Conservation (phyloP, 1,140 invertebrate genomes). For the Drosophila ercepeae region DNA sequence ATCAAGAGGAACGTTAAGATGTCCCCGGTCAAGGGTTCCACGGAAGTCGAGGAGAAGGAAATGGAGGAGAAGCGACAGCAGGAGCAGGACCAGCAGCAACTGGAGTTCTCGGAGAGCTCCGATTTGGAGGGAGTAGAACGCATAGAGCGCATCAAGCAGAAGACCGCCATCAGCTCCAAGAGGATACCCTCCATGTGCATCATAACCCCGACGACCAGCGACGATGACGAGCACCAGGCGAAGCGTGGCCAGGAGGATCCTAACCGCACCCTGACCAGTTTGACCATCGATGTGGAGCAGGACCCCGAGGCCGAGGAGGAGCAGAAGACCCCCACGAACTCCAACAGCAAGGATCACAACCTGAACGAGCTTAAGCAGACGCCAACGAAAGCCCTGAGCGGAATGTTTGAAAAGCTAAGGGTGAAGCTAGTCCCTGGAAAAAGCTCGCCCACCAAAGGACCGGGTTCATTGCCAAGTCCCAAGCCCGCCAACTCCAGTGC, state of each 20-base stretch:
- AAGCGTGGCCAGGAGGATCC: slow-evolving; percentile 34
- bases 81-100: slow-evolving; percentile 44
- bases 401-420: slow-evolving; percentile 87
- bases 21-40: slow-evolving; percentile 10
- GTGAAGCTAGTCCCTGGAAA: slow-evolving; percentile 86
- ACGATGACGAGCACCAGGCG: slow-evolving; percentile 89
- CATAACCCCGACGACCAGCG: slow-evolving; percentile 93
- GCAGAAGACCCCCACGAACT: slow-evolving; percentile 63
- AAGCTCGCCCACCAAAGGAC: slow-evolving; percentile 84
- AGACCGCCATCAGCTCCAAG: slow-evolving; percentile 93
- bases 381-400: slow-evolving; percentile 85
- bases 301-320: slow-evolving; percentile 31
- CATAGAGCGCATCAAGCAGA: slow-evolving; percentile 92
- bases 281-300: slow-evolving; percentile 59
- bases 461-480: slow-evolving; percentile 16
- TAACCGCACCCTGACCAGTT: slow-evolving; percentile 68
- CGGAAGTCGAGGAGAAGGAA: slow-evolving; percentile 19
- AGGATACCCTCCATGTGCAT: slow-evolving; percentile 96
- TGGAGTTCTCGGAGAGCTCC: slow-evolving; percentile 91
- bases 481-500: slow-evolving; percentile 64
- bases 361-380: slow-evolving; percentile 75
- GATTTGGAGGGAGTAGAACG: slow-evolving; percentile 93
- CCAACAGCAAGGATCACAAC: slow-evolving; percentile 71
- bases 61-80: slow-evolving; percentile 21
- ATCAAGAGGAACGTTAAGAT: slow-evolving; percentile 85